These are phyloP conservation scores for Phylloscopus trochilus DNA, from an alignment of 2,113 vertebrate species.

Conservation along the genomic window DNA sequence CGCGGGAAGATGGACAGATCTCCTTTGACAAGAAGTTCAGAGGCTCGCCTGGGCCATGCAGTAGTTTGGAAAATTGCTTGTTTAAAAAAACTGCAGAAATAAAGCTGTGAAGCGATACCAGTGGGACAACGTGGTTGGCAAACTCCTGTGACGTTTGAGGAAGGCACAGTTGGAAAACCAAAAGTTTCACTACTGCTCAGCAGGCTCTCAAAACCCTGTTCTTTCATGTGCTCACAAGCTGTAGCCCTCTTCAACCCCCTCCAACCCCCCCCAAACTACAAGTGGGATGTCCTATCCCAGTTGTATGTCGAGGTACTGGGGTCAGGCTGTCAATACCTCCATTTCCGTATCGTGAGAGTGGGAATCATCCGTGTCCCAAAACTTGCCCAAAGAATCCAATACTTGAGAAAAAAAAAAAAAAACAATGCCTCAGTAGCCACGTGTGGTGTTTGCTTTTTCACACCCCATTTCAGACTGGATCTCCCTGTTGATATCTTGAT, in stretches of 20 bases:
- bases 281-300: not conserved
- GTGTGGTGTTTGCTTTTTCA: conserved; percentile 24
- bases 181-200: conserved; percentile 47
- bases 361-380: not conserved
- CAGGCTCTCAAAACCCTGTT: not conserved
- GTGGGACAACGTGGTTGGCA: conserved; percentile 37
- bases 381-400: conserved; percentile 37
- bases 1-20: conserved; percentile 62
- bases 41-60: conserved; percentile 46
- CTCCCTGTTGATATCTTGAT: not conserved
- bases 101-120: conserved; percentile 65
- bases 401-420: conserved; percentile 23
- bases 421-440: conserved; percentile 6
- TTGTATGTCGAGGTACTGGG: not conserved
- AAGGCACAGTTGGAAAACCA: conserved; percentile 42
- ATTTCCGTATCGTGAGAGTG: not conserved
- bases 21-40: conserved; percentile 50
- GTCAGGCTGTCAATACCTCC: conserved; percentile 33
- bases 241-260: not conserved
- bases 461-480: conserved; percentile 17
- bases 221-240: conserved; percentile 1
- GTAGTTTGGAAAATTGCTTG: conserved; percentile 69
- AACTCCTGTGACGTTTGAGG: conserved; percentile 20
- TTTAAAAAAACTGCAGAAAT: conserved; percentile 63
- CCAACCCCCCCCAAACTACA: not conserved